phyloP scores from a whole-genome alignment of 2,797 vertebrate genomes.

The Aselliscus stoliczkanus region DNA sequence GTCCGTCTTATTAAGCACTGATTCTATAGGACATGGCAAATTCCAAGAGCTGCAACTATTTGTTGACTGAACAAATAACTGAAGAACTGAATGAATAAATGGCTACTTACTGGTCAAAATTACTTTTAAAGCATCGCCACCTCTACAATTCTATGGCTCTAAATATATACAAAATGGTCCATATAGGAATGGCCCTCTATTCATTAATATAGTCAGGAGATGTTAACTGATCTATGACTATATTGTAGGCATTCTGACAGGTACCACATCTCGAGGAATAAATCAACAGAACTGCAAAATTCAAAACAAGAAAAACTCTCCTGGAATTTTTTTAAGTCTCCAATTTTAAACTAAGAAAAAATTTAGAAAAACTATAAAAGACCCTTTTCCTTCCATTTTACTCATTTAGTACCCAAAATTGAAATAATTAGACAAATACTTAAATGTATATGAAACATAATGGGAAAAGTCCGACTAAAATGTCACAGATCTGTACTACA shows the following conservation, averaged over 20 bases:
- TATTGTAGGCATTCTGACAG: neutral
- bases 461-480: neutral
- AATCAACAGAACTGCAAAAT: neutral
- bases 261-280: neutral
- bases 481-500: neutral
- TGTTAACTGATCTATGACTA: neutral
- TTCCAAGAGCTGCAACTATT: neutral
- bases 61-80: neutral
- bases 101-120: neutral
- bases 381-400: neutral
- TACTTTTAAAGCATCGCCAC: neutral
- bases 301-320: neutral
- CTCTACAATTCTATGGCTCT: neutral
- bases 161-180: neutral
- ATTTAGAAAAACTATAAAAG: neutral
- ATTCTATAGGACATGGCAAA: neutral
- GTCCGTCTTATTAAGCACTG: neutral
- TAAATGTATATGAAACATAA: neutral
- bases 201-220: conserved; percentile 4
- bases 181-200: neutral
- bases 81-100: neutral
- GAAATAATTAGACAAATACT: neutral
- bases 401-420: neutral
- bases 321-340: neutral
- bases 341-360: conserved; percentile 18